phyloP scores from a whole-genome alignment of 2,113 vertebrate genomes.

The Amazona vittata region DNA sequence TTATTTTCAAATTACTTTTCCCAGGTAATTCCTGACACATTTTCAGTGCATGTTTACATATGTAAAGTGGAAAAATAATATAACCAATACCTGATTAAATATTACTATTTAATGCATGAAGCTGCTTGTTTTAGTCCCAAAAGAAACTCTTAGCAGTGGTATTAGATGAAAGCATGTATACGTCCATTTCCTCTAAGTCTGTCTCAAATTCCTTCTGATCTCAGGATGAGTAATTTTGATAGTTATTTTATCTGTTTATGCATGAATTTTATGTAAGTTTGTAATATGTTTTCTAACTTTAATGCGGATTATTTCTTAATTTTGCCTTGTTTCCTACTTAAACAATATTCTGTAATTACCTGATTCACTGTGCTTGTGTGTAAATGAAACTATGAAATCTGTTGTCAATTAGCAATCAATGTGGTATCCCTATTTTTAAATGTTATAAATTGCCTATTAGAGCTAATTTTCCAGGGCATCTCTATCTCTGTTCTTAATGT shows the following conservation, averaged over 20 bases:
- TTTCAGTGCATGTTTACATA: background rate
- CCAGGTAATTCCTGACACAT: background rate
- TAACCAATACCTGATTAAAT: background rate
- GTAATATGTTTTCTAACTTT: background rate
- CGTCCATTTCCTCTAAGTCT: background rate
- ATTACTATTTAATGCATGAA: background rate
- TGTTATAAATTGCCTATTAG: conserved; percentile 76
- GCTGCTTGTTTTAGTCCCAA: background rate
- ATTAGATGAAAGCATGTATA: background rate
- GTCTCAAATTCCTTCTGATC: background rate
- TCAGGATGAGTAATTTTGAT: background rate
- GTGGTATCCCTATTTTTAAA: conserved; percentile 55
- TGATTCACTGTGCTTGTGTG: background rate
- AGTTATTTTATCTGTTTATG: background rate
- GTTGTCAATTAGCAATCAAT: conserved; percentile 63
- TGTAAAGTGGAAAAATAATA: background rate
- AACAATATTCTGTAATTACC: conserved; percentile 6
- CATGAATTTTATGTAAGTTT: background rate
- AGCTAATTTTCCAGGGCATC: conserved; percentile 79
- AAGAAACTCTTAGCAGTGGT: background rate
- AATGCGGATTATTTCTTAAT: conserved; percentile 7
- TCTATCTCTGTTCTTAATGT: conserved; percentile 61
- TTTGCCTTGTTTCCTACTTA: background rate
- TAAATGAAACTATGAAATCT: conserved; percentile 45
- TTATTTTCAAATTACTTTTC: background rate